Conservation (phyloP, 2,113 vertebrate species). For the Eupsittula cactorum region DNA sequence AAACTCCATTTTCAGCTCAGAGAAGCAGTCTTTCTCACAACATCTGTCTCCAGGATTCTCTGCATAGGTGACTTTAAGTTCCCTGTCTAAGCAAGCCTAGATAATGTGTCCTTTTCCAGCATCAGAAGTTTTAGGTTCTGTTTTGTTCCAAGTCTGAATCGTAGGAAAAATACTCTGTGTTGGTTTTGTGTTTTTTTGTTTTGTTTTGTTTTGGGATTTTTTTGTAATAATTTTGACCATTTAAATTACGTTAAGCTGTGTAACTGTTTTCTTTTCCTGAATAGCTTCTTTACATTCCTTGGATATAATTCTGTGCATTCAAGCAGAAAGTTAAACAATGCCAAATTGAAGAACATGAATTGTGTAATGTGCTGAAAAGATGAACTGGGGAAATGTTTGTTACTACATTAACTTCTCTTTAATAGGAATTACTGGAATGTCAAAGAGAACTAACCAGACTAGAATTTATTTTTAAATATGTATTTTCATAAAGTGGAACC, state of each 20-base stretch:
- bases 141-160: background rate
- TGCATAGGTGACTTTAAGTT: background rate
- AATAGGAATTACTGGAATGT: background rate
- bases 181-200: too few relatives aligned
- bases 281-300: background rate
- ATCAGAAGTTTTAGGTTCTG: background rate
- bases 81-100: background rate
- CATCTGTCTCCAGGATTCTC: background rate
- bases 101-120: background rate
- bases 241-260: background rate
- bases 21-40: background rate
- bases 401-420: background rate
- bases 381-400: background rate
- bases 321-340: background rate
- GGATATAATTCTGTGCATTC: background rate
- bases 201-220: fast-evolving
- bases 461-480: background rate
- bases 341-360: background rate
- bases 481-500: background rate
- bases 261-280: background rate
- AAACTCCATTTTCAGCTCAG: background rate
- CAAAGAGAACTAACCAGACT: background rate
- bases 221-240: background rate
- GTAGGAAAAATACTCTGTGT: background rate
- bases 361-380: background rate